Base-by-base conservation (phyloP, 2,888 invertebrate genomes). In the Amblyjoppa fuscipennis region DNA sequence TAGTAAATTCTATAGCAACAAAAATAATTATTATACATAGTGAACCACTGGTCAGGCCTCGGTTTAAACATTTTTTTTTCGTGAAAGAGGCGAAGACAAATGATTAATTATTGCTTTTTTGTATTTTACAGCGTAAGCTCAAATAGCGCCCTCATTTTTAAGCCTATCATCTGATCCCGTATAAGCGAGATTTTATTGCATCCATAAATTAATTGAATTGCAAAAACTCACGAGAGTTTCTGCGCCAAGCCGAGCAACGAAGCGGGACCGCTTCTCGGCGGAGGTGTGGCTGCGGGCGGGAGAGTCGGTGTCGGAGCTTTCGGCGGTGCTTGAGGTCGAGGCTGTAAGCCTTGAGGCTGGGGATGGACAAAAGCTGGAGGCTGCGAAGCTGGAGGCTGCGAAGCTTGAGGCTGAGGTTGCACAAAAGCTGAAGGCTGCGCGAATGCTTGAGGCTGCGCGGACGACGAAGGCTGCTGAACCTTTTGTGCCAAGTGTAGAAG, bases 181-280 rank as follows among this genome's bases (percentile, higher is more conserved):
- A 2, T 38, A 38, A 9, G 38, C 3, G 13, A 45, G 45, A 45
- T 45, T 61, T 11, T 9, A 61, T 9, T 28, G 25, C 25, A 13
- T 61, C 61, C 28, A 34, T 16, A 16, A 11, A 28, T 4, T 2
- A 31, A 64, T 34, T 34, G 34, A 31, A 49, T 31, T 31, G 49
- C n/a, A 1, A n/a, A 34, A 38, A 82, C 41, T 64, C 20, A 83
- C 85, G 71, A 31, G 9, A 82, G 7, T 61, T 83, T 81, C 45
- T 79, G 38, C 9, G 59, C 34, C 41, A 85, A 28, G 25, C 13
- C 64, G 31, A 81, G 77, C 20, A 80, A 75, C 1, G 49, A 84
- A 1, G 45, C 85, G n/a, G 77, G 87, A 45, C 75, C 87, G 2
- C 51, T 9, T 3, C 84, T 86, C 13, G 53, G 82, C 3, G 77